phyloP scores from a whole-genome alignment of 2,113 vertebrate species.

The Tetraodon nigroviridis region DNA sequence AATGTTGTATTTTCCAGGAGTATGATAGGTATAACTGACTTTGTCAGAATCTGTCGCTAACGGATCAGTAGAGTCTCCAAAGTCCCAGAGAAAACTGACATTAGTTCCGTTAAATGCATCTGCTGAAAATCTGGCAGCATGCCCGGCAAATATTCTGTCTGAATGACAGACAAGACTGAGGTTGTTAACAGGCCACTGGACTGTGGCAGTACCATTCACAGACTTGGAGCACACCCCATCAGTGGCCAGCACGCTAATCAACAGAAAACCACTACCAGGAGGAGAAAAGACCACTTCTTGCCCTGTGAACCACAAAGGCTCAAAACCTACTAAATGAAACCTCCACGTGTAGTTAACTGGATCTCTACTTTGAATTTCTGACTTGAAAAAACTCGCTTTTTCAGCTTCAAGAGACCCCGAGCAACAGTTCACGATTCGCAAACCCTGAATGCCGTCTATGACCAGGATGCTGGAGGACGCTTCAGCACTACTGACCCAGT shows the following conservation, averaged over 20 bases:
- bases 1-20: constrained; percentile 53
- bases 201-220: constrained; percentile 31
- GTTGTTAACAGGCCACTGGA: constrained; percentile 63
- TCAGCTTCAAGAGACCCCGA: constrained; percentile 51
- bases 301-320: constrained; percentile 37
- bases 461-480: constrained; percentile 50
- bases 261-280: constrained; percentile 55
- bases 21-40: constrained; percentile 56
- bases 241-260: constrained; percentile 58
- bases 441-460: constrained; percentile 56
- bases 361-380: constrained; percentile 44
- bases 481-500: constrained; percentile 60
- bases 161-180: constrained; percentile 49
- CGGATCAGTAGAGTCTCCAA: constrained; percentile 55
- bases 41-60: constrained; percentile 25
- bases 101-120: constrained; percentile 50
- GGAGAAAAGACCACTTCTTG: constrained; percentile 65
- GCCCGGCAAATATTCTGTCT: constrained; percentile 54
- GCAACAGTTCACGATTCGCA: constrained; percentile 64
- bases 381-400: constrained; percentile 53
- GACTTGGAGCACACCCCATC: constrained; percentile 63
- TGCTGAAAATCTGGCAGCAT: constrained; percentile 53
- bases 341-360: constrained; percentile 65
- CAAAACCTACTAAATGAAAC: constrained; percentile 54
- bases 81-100: constrained; percentile 68